Base-by-base conservation (phyloP, 2,113 vertebrate species). In the Dicentrarchus labrax region DNA sequence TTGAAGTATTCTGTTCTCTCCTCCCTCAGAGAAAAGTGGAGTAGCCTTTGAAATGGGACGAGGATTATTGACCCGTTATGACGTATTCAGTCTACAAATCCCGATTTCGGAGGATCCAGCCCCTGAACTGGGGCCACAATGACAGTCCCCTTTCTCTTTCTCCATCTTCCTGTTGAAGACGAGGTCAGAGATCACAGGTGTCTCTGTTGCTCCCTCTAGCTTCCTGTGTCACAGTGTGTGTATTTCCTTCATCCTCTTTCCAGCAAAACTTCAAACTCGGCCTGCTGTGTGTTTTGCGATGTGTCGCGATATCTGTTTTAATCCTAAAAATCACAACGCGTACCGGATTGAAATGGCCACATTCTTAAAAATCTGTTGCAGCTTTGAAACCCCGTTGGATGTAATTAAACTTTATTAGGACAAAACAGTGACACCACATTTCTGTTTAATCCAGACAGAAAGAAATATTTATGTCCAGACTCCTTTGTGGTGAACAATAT, bases 101-200 rank as follows among this genome's bases (percentile, higher is more conserved):
- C 36, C 5, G 75, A 76, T 54, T 66, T 74, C 1, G 0, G 21
- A 72, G 8, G 64, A 61, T 64, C n/a, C 8, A 78, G 47, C 6
- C 53, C 47, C 43, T 61, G 16, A 54, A 67, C 59, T 82, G 72
- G 54, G 76, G 84, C 66, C 66, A 62, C 13, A 45, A 62, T 36
- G 48, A 87, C 61, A 80, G 67, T 72, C 66, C 48, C 74, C 82
- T 86, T 84, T 92, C 80, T 84, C 80, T 87, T 91, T 90, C 87
- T 90, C 86, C 88, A 89, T 93, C 87, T 91, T 95, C 93, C 94
- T 95, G 94, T 93, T 71, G 64, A 72, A 89, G 83, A 91, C 61
- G 76, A 93, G 92, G 94, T 92, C 93, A 94, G 86, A 94, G 94
- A 88, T 95, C 92, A 91, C 93, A 94, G 92, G 94, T 95, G 94